These are phyloP conservation scores for Spatulosminthurus flaviceps DNA, from an alignment of 2,888 invertebrate genomes.

Conservation along the genomic window DNA sequence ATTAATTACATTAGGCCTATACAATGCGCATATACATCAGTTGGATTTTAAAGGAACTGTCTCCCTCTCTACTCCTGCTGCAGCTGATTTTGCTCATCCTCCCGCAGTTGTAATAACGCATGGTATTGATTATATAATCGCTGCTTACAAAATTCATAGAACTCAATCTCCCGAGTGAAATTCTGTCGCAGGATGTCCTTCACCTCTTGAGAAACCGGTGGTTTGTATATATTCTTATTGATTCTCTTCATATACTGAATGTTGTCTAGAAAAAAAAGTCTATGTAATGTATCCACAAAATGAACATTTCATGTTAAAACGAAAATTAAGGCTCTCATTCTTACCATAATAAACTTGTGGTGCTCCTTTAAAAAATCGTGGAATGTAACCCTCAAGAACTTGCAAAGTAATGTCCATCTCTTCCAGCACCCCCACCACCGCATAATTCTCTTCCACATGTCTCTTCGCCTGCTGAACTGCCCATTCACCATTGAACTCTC, in stretches of 20 bases:
- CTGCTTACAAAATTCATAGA: slow-evolving; percentile 89
- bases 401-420: slow-evolving; percentile 85
- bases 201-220: slow-evolving; percentile 84
- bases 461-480: slow-evolving; percentile 85
- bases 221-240: slow-evolving; percentile 87
- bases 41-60: too few relatives aligned
- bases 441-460: slow-evolving; percentile 85
- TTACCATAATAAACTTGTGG: slow-evolving; percentile 81
- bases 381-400: slow-evolving; percentile 86
- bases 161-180: slow-evolving; percentile 89
- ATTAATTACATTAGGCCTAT: too few relatives aligned
- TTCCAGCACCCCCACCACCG: slow-evolving; percentile 88
- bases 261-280: too few relatives aligned
- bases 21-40: too few relatives aligned
- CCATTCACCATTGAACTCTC: slow-evolving; percentile 84
- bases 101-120: slow-evolving; percentile 67
- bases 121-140: slow-evolving; percentile 81
- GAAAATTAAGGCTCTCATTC: too few relatives aligned
- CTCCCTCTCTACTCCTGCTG: neutral
- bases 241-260: slow-evolving; percentile 67
- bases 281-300: too few relatives aligned
- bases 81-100: neutral
- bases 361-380: slow-evolving; percentile 84
- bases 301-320: too few relatives aligned
- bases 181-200: slow-evolving; percentile 85